Conservation (phyloP, 2,113 vertebrate species). For the Tachycineta bicolor region DNA sequence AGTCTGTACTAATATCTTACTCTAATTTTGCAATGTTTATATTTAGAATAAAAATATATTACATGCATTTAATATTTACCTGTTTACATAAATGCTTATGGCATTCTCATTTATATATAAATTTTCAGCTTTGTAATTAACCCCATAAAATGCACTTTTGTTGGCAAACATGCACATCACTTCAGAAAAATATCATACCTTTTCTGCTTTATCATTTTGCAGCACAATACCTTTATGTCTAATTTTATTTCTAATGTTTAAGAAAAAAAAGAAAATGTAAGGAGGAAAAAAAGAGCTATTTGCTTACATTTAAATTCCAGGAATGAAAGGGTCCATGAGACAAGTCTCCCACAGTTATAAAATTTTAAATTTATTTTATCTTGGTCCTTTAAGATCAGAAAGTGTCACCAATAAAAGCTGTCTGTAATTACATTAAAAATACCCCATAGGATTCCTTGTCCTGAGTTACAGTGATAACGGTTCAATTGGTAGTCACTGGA, state of each 20-base stretch:
- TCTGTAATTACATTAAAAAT: neutral
- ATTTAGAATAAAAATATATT: neutral
- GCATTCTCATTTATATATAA: neutral
- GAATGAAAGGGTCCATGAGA: neutral
- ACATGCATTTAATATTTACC: neutral
- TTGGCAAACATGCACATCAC: neutral
- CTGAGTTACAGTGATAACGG: neutral
- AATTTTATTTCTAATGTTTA: neutral
- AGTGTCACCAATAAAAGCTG: neutral
- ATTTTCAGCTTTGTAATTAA: neutral
- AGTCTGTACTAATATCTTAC: neutral
- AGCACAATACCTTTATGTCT: neutral
- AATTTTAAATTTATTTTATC: neutral
- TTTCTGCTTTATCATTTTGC: neutral
- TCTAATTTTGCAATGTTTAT: neutral
- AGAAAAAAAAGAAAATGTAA: neutral
- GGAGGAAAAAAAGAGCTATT: neutral
- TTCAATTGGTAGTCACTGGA: neutral
- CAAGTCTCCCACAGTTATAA: neutral
- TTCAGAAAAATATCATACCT: neutral
- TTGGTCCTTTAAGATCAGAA: neutral
- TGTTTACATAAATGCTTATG: neutral
- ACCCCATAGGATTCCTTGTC: neutral
- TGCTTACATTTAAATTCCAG: neutral
- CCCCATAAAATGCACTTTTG: neutral